phyloP scores from a whole-genome alignment of 23 tunicate genomes.

The Phallusia fumigata region DNA sequence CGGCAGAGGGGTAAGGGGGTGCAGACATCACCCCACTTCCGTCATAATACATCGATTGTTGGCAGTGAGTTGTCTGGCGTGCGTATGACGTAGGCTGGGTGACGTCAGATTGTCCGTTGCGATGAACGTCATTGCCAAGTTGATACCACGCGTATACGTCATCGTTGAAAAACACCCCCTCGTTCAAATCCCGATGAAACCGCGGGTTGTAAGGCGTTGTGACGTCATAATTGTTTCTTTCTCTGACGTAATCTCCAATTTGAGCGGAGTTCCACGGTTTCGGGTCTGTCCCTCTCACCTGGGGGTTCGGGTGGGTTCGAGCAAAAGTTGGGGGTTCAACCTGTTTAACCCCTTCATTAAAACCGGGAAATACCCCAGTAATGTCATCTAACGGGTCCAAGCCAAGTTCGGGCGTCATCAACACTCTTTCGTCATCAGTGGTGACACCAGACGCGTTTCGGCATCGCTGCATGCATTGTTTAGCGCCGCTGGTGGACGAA shows the following conservation, averaged over 20 bases:
- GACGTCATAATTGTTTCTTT: background rate
- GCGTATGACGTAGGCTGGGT: background rate
- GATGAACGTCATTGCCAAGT: background rate
- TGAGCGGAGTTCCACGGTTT: background rate
- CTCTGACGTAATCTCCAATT: background rate
- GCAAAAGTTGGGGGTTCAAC: too few species aligned
- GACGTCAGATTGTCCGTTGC: background rate
- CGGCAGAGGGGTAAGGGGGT: background rate
- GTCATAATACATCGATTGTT: conserved; percentile 2
- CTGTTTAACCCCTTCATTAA: too few species aligned
- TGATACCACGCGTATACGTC: conserved; percentile 26
- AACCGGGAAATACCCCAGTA: background rate
- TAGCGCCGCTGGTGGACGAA: conserved; percentile 18
- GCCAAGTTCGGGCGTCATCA: conserved; percentile 33
- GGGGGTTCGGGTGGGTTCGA: background rate
- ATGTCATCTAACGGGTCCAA: conserved; percentile 14
- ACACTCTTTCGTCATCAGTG: conserved; percentile 42
- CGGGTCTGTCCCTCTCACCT: background rate
- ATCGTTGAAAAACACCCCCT: conserved; percentile 23
- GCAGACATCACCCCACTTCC: conserved; percentile 7
- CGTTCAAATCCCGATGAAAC: background rate
- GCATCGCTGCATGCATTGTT: background rate
- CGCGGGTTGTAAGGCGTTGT: background rate
- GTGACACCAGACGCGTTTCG: conserved; percentile 38
- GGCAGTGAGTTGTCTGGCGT: background rate